Evolutionary conservation across 2,113 vertebrate genomes (phyloP).

Genomic region (Syngnathoides biaculeatus): DNA sequence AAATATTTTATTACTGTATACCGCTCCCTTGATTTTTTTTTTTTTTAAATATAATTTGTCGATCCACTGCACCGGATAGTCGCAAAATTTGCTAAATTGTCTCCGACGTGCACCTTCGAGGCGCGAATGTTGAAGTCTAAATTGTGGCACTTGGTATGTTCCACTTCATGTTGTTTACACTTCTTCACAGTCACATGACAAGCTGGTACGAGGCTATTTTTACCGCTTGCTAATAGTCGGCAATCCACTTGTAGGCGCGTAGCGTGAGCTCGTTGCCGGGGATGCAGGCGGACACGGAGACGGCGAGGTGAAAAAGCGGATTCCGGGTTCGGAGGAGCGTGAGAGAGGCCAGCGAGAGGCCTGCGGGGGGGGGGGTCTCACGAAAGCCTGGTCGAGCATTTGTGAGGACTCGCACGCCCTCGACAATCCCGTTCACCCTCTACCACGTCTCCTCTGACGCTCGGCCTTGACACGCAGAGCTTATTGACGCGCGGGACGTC

Average conservation of each 20-base stretch:
- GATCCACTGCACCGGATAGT: too few relatives aligned
- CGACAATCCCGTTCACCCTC: conserved; percentile 30
- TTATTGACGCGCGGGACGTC: not conserved
- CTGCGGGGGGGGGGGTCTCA: conserved; percentile 55
- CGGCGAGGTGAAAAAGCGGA: conserved; percentile 8
- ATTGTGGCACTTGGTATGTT: too few relatives aligned
- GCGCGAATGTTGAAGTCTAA: too few relatives aligned
- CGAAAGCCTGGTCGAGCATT: conserved; percentile 37
- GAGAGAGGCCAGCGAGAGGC: conserved; percentile 59
- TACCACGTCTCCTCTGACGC: conserved; percentile 13
- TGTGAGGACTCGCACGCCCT: conserved; percentile 54
- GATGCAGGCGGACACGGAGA: conserved; percentile 26
- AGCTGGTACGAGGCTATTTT: not conserved
- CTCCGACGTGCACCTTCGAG: too few relatives aligned
- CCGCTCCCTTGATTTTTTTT: too few relatives aligned
- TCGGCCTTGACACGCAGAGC: not conserved
- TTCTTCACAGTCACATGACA: not conserved
- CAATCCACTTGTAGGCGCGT: not conserved
- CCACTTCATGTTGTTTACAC: not conserved
- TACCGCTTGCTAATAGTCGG: not conserved
- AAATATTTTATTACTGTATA: too few relatives aligned
- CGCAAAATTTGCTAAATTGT: too few relatives aligned
- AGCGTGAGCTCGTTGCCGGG: conserved; percentile 27
- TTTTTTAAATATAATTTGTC: too few relatives aligned
- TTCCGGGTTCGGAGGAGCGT: conserved; percentile 51